Conservation (phyloP, 2,888 invertebrate species). For the Macrostomum cliftonense region DNA sequence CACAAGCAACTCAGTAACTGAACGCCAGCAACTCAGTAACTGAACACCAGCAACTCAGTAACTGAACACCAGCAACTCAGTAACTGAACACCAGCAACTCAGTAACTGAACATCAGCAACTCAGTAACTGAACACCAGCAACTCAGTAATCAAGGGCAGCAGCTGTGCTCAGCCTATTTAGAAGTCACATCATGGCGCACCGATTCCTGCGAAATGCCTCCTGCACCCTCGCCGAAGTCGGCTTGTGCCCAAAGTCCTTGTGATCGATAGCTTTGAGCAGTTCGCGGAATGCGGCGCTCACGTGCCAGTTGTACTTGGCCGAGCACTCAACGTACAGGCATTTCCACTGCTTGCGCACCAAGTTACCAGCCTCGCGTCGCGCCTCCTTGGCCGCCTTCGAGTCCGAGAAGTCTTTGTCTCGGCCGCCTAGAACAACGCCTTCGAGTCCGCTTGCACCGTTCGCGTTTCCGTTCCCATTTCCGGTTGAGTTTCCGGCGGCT, state of each 20-base stretch:
- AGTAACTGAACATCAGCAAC: no score
- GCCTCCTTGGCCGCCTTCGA: not conserved
- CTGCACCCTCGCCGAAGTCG: constrained; percentile 31
- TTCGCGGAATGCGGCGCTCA: constrained; percentile 65
- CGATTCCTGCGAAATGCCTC: constrained; percentile 33
- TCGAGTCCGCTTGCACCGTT: not conserved
- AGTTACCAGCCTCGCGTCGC: constrained; percentile 59
- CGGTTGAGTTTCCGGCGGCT: not conserved
- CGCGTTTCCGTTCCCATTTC: not conserved
- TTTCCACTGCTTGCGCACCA: constrained; percentile 85
- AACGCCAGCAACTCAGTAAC: no score
- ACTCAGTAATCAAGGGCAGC: no score
- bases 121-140: no score
- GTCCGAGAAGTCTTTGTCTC: not conserved
- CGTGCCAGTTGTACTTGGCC: constrained; percentile 74
- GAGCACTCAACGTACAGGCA: constrained; percentile 73
- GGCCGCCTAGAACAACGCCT: not conserved
- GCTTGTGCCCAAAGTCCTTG: constrained; percentile 34
- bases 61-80: no score
- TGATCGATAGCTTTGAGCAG: constrained; percentile 43
- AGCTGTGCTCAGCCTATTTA: constrained; percentile 6
- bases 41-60: no score
- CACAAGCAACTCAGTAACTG: no score
- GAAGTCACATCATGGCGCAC: constrained; percentile 34
- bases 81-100: no score